Base-by-base conservation (phyloP, 2,113 vertebrate genomes). In the Menura novaehollandiae region DNA sequence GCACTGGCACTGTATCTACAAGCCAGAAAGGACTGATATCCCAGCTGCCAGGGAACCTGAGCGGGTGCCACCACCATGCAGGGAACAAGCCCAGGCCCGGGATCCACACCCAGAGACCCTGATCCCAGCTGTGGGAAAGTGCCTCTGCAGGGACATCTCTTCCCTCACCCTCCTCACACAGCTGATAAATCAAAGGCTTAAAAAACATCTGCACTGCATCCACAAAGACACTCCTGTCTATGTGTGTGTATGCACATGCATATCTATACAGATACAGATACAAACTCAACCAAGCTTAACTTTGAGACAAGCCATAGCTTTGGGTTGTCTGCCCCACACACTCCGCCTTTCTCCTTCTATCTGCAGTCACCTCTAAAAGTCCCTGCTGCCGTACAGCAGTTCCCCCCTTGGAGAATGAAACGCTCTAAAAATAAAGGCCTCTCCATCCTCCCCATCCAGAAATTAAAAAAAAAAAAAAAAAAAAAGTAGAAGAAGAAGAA, bases 381-480 rank as follows among this genome's bases (percentile, higher is more conserved):
- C 94, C 67, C 91, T 92, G 77, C 75, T 16, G 8, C 68, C 1
- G 1, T 49, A 35, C 69, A 91, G 56, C 66, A 64, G 53, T 73
- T 88, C 11, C 56, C 88, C 71, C 32, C 41, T 47, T 56, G 47
- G 44, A 81, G 63, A 91, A 97, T 89, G 44, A 85, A 95, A 69
- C 18, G 7, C 27, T 77, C 39, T 53, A 46, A 96, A 87, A 86
- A 95, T 78, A 96, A 96, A 93, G 75, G 73, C 87, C 78, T 83
- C 37, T 46, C 58, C 83, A 47, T 85, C 4, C 37, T 49, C 52
- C 13, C 10, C 20, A 26, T 30, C 21, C 60, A 64, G 46, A 55
- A 94, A 74, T n/a, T 4, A 1, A 64, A 46, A 79, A 51, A 6
- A 59, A 26, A 46, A 35, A 32, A 39, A 32, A 33, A 49, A 35